Base-by-base conservation (phyloP, 1,140 invertebrate genomes). In the Anadara kagoshimensis region DNA sequence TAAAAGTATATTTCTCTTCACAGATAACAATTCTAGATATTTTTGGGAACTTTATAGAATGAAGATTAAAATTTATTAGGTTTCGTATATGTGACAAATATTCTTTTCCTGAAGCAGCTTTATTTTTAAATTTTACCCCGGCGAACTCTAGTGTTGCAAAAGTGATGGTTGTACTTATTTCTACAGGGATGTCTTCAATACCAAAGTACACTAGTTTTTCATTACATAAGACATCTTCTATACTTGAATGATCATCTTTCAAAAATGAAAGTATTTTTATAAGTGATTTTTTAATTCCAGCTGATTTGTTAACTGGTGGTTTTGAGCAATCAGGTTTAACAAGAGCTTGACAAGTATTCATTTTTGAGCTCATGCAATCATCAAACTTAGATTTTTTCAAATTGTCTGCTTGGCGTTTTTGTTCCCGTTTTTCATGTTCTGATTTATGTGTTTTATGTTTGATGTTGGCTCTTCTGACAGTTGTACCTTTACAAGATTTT, bases 1-100 rank as follows among this genome's bases (percentile, higher is more conserved):
- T 62, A 36, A 54, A 69, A 7, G 2, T n/a, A 18, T 62, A 69
- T 26, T 69, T 69, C 24, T 69, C 68, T 62, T 69, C 68, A 49
- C 68, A 53, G 2, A 69, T 53, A 22, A 69, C 26, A 20, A 61
- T 26, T 26, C 43, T 12, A 1, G 26, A 3, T 7, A 58, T 18
- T 12, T 45, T 58, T 45, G 51, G n/a, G 16, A 44, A 68, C 4
- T 22, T 22, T 29, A 8, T 24, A 24, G 22, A 26, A 24, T 26
- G 22, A 14, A 57, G 24, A 24, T 18, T 8, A 10, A 0, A 12
- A 11, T 26, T 57, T 5, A 57, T 18, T 26, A 10, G 16, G 12
- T 29, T 68, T 47, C 45, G 24, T 16, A 59, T 26, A 41, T 22
- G 26, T 29, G 26, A 26, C 11, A 69, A 29, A 69, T 69, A 59